Percentiles rank a stretch among this genome's conserved stretches.
These are phyloP conservation scores for Parnassius glacialis DNA, from an alignment of 2,888 invertebrate species.

Conservation along the genomic window DNA sequence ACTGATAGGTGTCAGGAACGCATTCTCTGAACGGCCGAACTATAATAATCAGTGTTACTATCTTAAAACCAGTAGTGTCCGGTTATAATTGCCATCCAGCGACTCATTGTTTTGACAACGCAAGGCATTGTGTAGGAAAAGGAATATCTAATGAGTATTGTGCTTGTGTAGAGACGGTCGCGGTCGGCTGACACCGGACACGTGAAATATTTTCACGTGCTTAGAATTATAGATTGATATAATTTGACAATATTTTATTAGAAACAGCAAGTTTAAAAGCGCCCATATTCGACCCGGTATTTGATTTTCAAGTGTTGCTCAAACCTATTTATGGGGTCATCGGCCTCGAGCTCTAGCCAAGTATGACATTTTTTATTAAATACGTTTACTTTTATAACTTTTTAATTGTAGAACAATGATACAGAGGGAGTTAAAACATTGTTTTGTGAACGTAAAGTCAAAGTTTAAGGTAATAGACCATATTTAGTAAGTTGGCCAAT, in stretches of 20 bases:
- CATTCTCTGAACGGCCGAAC: too few species aligned
- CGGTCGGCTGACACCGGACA: constrained; percentile 27
- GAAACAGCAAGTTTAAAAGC: not conserved
- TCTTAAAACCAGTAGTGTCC: constrained; percentile 39
- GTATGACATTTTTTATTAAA: constrained; percentile 37
- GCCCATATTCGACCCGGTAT: constrained; percentile 8
- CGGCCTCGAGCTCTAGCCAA: constrained; percentile 46
- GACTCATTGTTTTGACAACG: constrained; percentile 54
- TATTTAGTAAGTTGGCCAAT: too few species aligned
- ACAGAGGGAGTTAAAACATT: not conserved
- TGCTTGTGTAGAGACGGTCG: constrained; percentile 14
- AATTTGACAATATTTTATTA: not conserved
- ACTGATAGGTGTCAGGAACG: too few species aligned
- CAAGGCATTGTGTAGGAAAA: constrained; percentile 39
- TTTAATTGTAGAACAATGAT: constrained; percentile 5
- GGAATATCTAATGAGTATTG: constrained; percentile 27
- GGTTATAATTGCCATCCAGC: constrained; percentile 37
- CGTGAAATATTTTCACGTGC: constrained; percentile 21
- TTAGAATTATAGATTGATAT: not conserved
- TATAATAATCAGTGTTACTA: constrained; percentile 34
- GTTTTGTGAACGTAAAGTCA: not conserved
- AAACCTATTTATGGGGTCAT: constrained; percentile 57
- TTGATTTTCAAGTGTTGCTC: constrained; percentile 14
- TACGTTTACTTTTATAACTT: constrained; percentile 8
- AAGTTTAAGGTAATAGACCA: constrained; percentile 5